Base-by-base conservation (phyloP, 1,140 invertebrate genomes). In the Drosophila orosa region DNA sequence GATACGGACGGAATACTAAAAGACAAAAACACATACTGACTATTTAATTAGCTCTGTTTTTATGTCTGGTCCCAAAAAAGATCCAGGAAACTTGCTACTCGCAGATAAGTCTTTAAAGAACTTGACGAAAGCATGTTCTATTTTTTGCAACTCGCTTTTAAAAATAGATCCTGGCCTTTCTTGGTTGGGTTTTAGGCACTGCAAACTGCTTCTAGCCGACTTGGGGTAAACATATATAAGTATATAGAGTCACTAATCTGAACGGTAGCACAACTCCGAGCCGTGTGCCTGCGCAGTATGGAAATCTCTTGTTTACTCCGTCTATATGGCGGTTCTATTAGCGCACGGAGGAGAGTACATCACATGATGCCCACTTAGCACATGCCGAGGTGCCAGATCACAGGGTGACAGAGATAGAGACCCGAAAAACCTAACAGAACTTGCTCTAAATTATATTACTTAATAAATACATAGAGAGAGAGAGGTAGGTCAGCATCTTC, bases 331-430 rank as follows among this genome's bases (percentile, higher is more conserved):
- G 39, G 29, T 58, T 68, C 22, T 76, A 67, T 69, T 75, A 65
- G 60, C 66, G 13, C 17, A 17, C 68, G n/a, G 67, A 45, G 48
- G 39, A 42, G 50, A 54, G 37, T 62, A 59, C 27, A 82, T 82
- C 80, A 82, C 80, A 82, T 82, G 80, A 83, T 74, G 42, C 29
- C 42, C 71, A 87, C 33, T 87, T 87, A 87, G 67, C 83, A 87
- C 79, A 50, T 83, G 40, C 40, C 39, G 47, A 76, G 73, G 73
- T 55, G 62, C 47, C 44, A 58, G 48, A 57, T 68, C 37, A 35
- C 56, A 40, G 56, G 74, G 45, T 79, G 63, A 75, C 63, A 79
- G 31, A 33, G 25, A n/a, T 39, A 25, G 6, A n/a, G 12, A 0
- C n/a, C 24, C 24, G 24, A 29, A 61, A 31, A 40, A 10, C 19